Evolutionary conservation across 1,140 invertebrate species (phyloP), one percentile per base, ranked within the genome.

Genomic region (Dendrolimus kikuchii): DNA sequence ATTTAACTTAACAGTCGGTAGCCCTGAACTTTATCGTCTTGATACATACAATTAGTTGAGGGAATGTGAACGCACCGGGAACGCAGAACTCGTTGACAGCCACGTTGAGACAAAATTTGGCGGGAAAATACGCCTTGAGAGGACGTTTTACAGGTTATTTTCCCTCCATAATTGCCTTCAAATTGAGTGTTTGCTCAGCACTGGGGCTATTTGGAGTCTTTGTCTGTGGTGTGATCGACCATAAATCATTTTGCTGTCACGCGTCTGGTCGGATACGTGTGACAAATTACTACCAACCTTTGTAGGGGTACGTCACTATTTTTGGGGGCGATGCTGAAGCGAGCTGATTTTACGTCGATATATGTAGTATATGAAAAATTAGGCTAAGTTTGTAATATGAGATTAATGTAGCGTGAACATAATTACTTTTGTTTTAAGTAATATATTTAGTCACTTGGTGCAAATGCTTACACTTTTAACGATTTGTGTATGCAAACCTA

Each of bases 201-300:
- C 77, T 70, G 71, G 71, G 72, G 77, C 70, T 66, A 69, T 81
- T 77, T 83, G 79, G 75, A 70, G 71, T 71, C 75, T 82, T 77
- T 75, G 72, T 81, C 65, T 78, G 72, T 65, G 67, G 49, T 23
- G 23, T 23, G 64, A 65, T 66, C 59, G 63, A 68, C 62, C 64
- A 83, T 83, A 80, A 83, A 83, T 83, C 80, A 83, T 78, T 74
- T 69, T 67, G 65, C 64, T 71, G 80, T 82, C 74, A 77, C 58
- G 71, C 66, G 72, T 69, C 67, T 74, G 66, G 70, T 69, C 69
- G 68, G 65, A 59, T 62, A 63, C 70, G 67, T 72, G 75, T 84
- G 77, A 84, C 78, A 84, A 84, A 84, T 84, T 81, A 74, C 77
- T 66, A 59, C 61, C 64, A 62, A 62, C 69, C 70, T 67, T 73